Percentiles rank a stretch among this genome's conserved stretches.
Evolutionary conservation across 2,797 vertebrate species (phyloP).

Genomic region (Benthosema pterotum): DNA sequence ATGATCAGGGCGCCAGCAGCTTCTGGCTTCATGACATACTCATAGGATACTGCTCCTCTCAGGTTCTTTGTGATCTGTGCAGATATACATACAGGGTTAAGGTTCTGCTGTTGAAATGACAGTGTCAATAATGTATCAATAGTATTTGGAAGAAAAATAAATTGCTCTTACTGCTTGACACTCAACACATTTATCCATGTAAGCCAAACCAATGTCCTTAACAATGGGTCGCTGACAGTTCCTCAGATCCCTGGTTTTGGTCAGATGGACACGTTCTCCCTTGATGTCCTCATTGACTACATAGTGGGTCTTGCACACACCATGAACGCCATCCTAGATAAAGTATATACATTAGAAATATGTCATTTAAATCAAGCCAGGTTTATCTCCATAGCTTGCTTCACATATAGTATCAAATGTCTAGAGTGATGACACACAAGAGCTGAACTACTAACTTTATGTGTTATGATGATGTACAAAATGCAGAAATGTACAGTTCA

Average conservation of each 20-base stretch:
- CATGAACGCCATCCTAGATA: slow-evolving; percentile 73
- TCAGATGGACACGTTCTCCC: slow-evolving; percentile 62
- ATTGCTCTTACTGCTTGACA: slow-evolving; percentile 78
- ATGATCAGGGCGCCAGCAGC: slow-evolving; percentile 61
- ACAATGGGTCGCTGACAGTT: slow-evolving; percentile 71
- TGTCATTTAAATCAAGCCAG: too few relatives aligned
- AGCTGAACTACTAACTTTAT: not conserved
- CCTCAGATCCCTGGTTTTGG: slow-evolving; percentile 80
- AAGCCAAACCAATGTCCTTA: slow-evolving; percentile 72
- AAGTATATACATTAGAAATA: not conserved
- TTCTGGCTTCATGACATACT: slow-evolving; percentile 74
- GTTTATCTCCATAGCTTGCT: too few relatives aligned
- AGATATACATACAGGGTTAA: slow-evolving; percentile 6
- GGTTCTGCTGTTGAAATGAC: not conserved
- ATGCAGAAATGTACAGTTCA: too few relatives aligned
- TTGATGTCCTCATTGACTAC: slow-evolving; percentile 65
- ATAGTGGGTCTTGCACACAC: slow-evolving; percentile 78
- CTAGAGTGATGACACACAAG: not conserved
- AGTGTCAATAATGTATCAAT: not conserved
- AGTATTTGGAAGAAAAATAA: not conserved
- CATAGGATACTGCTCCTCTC: slow-evolving; percentile 69
- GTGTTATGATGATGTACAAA: not conserved
- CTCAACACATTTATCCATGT: slow-evolving; percentile 54
- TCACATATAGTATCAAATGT: too few relatives aligned
- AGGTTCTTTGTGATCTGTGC: slow-evolving; percentile 77